Percentiles rank a stretch among this genome's conserved stretches.
phyloP scores from a whole-genome alignment of 2,113 vertebrate species.

The Phalacrocorax carbo region DNA sequence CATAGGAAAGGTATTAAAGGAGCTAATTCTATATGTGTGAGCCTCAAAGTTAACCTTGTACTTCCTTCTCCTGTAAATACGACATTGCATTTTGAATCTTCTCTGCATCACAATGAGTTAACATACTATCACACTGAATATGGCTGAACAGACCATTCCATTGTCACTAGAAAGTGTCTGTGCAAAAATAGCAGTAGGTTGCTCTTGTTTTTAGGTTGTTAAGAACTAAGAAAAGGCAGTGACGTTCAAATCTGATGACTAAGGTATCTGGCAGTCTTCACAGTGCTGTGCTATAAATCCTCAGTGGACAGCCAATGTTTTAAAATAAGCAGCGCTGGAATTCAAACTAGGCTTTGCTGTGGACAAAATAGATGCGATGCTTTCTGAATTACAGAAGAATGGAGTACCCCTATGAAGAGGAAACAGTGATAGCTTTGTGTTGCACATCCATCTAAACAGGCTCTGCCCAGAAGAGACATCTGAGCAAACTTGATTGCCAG shows the following conservation, averaged over 20 bases:
- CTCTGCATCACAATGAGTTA: neutral
- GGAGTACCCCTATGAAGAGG: neutral
- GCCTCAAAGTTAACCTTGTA: neutral
- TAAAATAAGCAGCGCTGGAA: conserved; percentile 57
- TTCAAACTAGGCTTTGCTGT: conserved; percentile 22
- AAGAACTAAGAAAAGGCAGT: conserved; percentile 32
- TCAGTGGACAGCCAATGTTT: conserved; percentile 1
- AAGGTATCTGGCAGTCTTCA: conserved; percentile 35
- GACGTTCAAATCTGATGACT: conserved; percentile 36
- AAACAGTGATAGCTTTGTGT: neutral
- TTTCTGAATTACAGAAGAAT: conserved; percentile 10
- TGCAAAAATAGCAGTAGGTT: neutral
- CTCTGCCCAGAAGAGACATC: neutral
- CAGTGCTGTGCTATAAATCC: neutral
- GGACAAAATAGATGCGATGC: conserved; percentile 26
- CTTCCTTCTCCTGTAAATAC: neutral
- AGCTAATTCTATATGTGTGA: neutral
- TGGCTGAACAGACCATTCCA: neutral
- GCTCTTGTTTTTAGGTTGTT: neutral
- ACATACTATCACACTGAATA: neutral
- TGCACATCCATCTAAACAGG: neutral
- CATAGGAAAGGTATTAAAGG: neutral
- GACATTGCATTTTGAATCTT: neutral
- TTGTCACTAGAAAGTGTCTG: neutral
- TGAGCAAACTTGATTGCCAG: neutral